These are phyloP conservation scores for Diabrotica undecimpunctata DNA, from an alignment of 1,140 invertebrate species.

Conservation along the genomic window DNA sequence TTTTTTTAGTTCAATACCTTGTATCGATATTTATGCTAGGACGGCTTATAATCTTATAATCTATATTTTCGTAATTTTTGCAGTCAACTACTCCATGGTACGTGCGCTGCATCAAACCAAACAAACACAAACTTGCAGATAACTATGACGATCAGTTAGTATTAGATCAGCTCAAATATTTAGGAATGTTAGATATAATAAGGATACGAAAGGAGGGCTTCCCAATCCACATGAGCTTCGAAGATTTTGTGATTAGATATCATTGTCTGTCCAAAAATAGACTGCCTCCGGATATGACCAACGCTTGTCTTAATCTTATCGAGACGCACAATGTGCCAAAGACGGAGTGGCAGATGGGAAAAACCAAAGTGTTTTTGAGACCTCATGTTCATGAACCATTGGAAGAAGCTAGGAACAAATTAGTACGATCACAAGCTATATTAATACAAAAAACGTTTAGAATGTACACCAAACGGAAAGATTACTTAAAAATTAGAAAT, in stretches of 20 bases:
- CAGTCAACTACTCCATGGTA: conserved; percentile 94
- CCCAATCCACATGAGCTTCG: conserved; percentile 80
- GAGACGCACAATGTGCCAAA: conserved; percentile 58
- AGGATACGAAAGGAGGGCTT: conserved; percentile 89
- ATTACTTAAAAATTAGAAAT: conserved; percentile 63
- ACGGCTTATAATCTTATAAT: no score
- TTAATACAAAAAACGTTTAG: conserved; percentile 78
- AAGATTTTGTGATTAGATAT: conserved; percentile 76
- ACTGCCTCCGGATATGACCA: conserved; percentile 43
- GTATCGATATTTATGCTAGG: no score
- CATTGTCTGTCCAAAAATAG: conserved; percentile 60
- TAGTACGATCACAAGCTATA: conserved; percentile 68
- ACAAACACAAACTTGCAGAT: conserved; percentile 80
- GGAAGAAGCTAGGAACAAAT: conserved; percentile 71
- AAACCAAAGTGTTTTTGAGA: conserved; percentile 84
- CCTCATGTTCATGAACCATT: conserved; percentile 82
- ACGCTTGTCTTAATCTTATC: conserved; percentile 51
- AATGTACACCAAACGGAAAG: conserved; percentile 60
- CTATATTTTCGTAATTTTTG: not conserved
- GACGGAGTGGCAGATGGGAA: conserved; percentile 88
- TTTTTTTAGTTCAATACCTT: no score
- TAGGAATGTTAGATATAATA: conserved; percentile 96
- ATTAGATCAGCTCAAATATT: conserved; percentile 84
- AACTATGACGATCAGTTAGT: conserved; percentile 82
- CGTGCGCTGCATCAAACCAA: conserved; percentile 93